Percentiles rank a stretch among this genome's conserved stretches.
Conservation (phyloP, 2,797 vertebrate species). For the Picus viridis region DNA sequence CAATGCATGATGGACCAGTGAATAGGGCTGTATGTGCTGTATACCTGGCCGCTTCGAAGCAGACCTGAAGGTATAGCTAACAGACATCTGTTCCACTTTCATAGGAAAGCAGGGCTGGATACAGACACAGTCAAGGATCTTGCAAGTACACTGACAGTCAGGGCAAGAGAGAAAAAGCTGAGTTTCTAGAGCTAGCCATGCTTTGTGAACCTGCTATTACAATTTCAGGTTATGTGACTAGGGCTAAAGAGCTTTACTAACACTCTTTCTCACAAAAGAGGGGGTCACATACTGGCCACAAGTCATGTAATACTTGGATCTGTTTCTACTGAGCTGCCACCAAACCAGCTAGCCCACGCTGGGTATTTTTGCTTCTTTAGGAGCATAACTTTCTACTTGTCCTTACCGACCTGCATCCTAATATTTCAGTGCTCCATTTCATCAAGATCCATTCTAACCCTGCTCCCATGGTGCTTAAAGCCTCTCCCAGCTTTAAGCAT, state of each 20-base stretch:
- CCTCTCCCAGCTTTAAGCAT: slow-evolving; percentile 2
- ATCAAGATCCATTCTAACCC: slow-evolving; percentile 10
- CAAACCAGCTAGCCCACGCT: not conserved
- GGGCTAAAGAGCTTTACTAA: not conserved
- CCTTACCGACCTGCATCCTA: not conserved
- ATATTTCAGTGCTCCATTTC: not conserved
- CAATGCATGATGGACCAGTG: not conserved
- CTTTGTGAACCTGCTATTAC: not conserved
- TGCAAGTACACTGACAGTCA: not conserved
- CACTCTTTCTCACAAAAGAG: not conserved
- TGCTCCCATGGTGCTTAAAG: not conserved
- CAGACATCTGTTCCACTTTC: not conserved
- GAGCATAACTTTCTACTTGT: not conserved
- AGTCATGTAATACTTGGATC: not conserved
- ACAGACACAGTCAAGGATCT: not conserved
- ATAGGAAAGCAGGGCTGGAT: not conserved
- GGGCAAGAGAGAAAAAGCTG: not conserved
- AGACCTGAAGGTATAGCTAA: not conserved
- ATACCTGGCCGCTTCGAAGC: not conserved
- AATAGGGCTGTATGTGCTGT: not conserved
- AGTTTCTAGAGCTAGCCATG: not conserved
- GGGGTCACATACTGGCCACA: not conserved
- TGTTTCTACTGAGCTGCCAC: not conserved
- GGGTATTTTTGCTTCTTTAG: not conserved
- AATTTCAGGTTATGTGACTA: not conserved